phyloP scores from a whole-genome alignment of 2,113 vertebrate genomes.

The Toxostoma redivivum region DNA sequence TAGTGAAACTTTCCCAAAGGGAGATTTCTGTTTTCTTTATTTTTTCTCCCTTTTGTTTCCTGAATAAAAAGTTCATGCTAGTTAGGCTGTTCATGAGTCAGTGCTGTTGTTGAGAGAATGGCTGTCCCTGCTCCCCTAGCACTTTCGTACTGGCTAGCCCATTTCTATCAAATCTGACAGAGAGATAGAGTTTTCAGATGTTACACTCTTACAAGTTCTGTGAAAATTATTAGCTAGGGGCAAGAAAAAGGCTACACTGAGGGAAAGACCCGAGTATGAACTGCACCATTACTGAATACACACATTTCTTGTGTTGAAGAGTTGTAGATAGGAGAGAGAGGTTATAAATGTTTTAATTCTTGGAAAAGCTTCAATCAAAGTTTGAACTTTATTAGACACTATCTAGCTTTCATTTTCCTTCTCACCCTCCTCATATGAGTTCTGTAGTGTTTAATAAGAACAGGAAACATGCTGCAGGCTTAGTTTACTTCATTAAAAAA shows the following conservation, averaged over 20 bases:
- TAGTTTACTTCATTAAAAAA: slow-evolving; percentile 49
- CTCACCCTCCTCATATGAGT: not conserved
- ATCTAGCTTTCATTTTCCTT: not conserved
- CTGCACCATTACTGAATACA: not conserved
- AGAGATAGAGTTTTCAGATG: not conserved
- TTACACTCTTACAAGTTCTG: not conserved
- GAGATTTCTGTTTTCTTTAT: not conserved
- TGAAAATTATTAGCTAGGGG: not conserved
- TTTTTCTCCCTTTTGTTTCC: not conserved
- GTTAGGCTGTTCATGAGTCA: not conserved
- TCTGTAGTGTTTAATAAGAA: slow-evolving; percentile 46
- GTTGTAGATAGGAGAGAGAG: not conserved
- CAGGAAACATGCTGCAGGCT: slow-evolving; percentile 20
- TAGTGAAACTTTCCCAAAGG: not conserved
- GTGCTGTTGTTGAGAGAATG: not conserved
- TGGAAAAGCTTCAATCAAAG: slow-evolving; percentile 22
- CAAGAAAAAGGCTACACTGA: not conserved
- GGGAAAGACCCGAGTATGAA: not conserved
- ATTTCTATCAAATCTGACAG: not conserved
- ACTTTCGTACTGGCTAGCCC: not conserved
- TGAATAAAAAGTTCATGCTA: not conserved
- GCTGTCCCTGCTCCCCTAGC: not conserved
- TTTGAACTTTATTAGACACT: slow-evolving; percentile 5
- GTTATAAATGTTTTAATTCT: slow-evolving; percentile 19
- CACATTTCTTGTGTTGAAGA: not conserved